Conservation (phyloP, 2,888 invertebrate species). For the Agrochola lychnidis region DNA sequence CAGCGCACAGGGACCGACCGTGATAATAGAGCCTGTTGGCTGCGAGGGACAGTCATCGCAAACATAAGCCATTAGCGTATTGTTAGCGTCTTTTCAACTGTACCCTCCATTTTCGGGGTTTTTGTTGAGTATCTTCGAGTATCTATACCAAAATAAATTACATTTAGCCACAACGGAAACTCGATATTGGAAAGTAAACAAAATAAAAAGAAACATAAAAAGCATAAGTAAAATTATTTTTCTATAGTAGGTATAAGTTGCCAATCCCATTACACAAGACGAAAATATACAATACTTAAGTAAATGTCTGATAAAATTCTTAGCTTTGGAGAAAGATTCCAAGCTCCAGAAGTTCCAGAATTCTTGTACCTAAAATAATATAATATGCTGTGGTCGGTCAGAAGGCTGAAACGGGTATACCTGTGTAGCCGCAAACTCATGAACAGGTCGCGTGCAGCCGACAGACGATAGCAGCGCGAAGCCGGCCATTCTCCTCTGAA, state of each 20-base stretch:
- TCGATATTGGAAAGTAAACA: constrained; percentile 44
- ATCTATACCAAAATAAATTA: constrained; percentile 69
- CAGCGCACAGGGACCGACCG: constrained; percentile 85
- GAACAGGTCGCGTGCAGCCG: constrained; percentile 79
- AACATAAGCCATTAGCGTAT: constrained; percentile 89
- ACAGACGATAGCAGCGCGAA: constrained; percentile 80
- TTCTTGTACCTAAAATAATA: constrained; percentile 62
- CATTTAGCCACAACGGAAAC: constrained; percentile 52
- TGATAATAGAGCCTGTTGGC: constrained; percentile 88
- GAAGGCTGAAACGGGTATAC: constrained; percentile 69
- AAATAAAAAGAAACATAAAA: constrained; percentile 32
- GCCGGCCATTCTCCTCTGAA: constrained; percentile 82
- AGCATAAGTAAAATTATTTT: constrained; percentile 22
- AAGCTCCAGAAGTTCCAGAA: constrained; percentile 38
- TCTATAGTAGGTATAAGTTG: background rate
- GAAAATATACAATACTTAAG: background rate
- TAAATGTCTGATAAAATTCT: background rate
- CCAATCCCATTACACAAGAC: constrained; percentile 6
- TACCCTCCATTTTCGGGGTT: constrained; percentile 77
- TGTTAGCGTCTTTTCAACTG: constrained; percentile 84
- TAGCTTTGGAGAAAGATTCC: background rate
- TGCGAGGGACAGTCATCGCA: constrained; percentile 87
- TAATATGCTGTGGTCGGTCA: constrained; percentile 70
- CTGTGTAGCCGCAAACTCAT: constrained; percentile 74
- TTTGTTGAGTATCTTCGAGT: constrained; percentile 77